Conservation (phyloP, 2,888 invertebrate genomes). For the Aporophyla lueneburgensis region DNA sequence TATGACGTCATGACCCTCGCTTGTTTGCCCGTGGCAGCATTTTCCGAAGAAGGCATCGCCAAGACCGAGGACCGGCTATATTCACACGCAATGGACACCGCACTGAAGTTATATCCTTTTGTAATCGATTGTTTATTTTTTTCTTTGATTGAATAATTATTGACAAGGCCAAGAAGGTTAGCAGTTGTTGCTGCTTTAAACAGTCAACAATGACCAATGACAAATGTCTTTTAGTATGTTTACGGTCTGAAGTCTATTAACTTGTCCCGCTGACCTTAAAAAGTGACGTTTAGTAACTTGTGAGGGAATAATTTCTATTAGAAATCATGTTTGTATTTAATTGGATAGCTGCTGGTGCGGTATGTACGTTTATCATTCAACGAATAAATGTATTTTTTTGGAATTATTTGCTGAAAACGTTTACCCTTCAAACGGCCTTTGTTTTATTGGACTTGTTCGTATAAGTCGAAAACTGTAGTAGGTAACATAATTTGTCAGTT, state of each 20-base stretch:
- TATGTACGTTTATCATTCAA: slow-evolving; percentile 16
- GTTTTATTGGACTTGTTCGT: slow-evolving; percentile 24
- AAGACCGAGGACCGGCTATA: slow-evolving; percentile 29
- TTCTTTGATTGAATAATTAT: slow-evolving; percentile 58
- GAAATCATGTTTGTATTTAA: slow-evolving; percentile 48
- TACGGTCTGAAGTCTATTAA: slow-evolving; percentile 40
- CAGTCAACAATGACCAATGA: slow-evolving; percentile 41
- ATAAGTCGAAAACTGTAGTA: slow-evolving; percentile 32
- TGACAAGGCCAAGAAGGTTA: slow-evolving; percentile 39
- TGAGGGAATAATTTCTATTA: slow-evolving; percentile 45
- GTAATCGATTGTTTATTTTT: slow-evolving; percentile 39
- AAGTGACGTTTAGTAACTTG: slow-evolving; percentile 32
- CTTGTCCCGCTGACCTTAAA: slow-evolving; percentile 55
- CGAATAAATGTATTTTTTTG: slow-evolving; percentile 7
- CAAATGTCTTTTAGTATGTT: slow-evolving; percentile 36
- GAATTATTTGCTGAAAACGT: slow-evolving; percentile 6
- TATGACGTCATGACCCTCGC: slow-evolving; percentile 37
- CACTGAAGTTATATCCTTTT: slow-evolving; percentile 53
- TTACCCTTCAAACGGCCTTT: slow-evolving; percentile 28
- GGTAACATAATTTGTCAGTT: slow-evolving; percentile 17
- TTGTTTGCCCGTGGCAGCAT: slow-evolving; percentile 32
- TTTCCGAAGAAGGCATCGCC: slow-evolving; percentile 47
- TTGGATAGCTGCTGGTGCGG: not conserved
- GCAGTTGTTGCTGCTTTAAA: slow-evolving; percentile 45
- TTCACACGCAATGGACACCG: slow-evolving; percentile 30